Base-by-base conservation (phyloP, 2,888 invertebrate genomes). In the Plusia festucae region DNA sequence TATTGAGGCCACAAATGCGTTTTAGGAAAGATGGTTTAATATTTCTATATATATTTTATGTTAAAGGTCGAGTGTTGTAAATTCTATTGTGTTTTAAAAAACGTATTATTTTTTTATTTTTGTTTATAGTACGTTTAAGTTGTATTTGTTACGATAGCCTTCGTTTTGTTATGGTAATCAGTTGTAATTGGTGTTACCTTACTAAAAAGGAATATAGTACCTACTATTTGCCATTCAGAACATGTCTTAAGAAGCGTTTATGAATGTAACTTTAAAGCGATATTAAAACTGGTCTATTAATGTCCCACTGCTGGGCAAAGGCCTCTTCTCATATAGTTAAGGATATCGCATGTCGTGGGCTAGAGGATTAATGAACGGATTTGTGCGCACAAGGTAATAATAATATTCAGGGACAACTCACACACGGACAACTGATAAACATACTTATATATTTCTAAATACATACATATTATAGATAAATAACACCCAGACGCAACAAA, bases 11-110 rank as follows among this genome's bases (percentile, higher is more conserved):
- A 63, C 56, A 69, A 67, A 67, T 30, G 16, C 22, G 65, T 78
- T 75, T 77, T 72, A 65, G 59, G 65, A 53, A 75, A 69, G 24
- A 78, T 53, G 32, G 40, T 69, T 65, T 58, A 58, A 46, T 66
- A 68, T n/a, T 18, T 46, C 22, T 13, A 49, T 22, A 7, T 20
- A 24, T 24, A 60, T 56, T 51, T 24, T 54, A 60, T 59, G 53
- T 53, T 53, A 67, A 65, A 75, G 69, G 65, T 78, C 63, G 54
- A 1, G 8, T 18, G 32, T 53, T 67, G 18, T 52, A 46, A 63
- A 68, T 65, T 60, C 51, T 55, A 61, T 75, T 75, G 71, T 76
- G 58, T 58, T 56, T 62, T 30, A 9, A 30, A 40, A 40, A 65
- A 16, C 40, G 62, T 73, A 55, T n/a, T n/a, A n/a, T 53, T 65